Conservation (phyloP, 2,888 invertebrate genomes). For the Agonopterix alstromeriana region DNA sequence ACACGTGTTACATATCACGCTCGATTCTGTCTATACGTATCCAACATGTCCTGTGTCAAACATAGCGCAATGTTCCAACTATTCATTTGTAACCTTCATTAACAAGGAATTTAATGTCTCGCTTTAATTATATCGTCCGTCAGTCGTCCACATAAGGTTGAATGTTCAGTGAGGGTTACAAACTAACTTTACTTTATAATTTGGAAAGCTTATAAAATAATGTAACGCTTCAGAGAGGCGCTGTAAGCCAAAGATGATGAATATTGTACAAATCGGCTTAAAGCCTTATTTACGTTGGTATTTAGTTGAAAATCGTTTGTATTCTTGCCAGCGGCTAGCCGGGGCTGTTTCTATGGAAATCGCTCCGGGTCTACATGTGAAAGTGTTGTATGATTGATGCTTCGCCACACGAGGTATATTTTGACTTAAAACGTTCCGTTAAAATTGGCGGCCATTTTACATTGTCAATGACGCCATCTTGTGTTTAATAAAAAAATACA, state of each 20-base stretch:
- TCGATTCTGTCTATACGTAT: constrained; percentile 29
- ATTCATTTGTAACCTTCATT: constrained; percentile 22
- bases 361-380: too few relatives aligned
- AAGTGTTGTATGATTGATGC: too few relatives aligned
- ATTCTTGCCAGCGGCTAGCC: background rate
- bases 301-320: background rate
- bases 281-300: constrained; percentile 28
- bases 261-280: constrained; percentile 54
- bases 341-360: background rate
- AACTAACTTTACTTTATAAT: constrained; percentile 9
- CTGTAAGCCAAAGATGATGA: constrained; percentile 57
- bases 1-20: constrained; percentile 50
- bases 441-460: too few relatives aligned
- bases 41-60: constrained; percentile 43
- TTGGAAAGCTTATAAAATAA: constrained; percentile 44
- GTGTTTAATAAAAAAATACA: too few relatives aligned
- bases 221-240: constrained; percentile 64
- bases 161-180: background rate
- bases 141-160: background rate
- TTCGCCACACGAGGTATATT: too few relatives aligned
- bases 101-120: too few relatives aligned
- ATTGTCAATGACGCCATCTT: too few relatives aligned
- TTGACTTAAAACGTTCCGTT: background rate
- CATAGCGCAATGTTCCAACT: constrained; percentile 32
- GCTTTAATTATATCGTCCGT: too few relatives aligned